Conservation (phyloP, 2,888 invertebrate species). For the Tenthredo distinguenda region DNA sequence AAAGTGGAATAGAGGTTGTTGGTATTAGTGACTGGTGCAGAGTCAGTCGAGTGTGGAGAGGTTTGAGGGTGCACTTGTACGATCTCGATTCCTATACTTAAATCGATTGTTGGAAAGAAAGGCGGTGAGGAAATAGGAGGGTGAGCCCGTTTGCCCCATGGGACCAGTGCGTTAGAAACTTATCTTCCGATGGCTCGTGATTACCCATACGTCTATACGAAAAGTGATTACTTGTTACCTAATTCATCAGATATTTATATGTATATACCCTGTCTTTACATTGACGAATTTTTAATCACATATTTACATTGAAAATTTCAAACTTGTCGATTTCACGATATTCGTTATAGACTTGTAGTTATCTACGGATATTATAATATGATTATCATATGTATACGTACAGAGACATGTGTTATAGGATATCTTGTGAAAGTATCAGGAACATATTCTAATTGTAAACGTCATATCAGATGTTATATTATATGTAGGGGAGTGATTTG, state of each 20-base stretch:
- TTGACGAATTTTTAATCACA: no score
- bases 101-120: conserved; percentile 20
- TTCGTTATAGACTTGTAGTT: no score
- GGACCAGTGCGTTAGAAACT: conserved; percentile 30
- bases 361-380: no score
- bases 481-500: not conserved
- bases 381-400: no score
- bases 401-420: no score
- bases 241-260: not conserved
- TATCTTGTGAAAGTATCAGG: not conserved
- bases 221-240: conserved; percentile 39
- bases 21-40: not conserved
- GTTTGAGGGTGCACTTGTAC: conserved; percentile 35
- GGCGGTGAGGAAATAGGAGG: not conserved
- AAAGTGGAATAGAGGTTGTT: not conserved
- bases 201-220: conserved; percentile 39
- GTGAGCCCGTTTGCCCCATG: conserved; percentile 26
- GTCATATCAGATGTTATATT: not conserved
- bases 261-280: not conserved
- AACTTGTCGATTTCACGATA: no score
- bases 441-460: not conserved
- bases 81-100: conserved; percentile 28
- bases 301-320: no score
- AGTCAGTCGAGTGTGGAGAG: not conserved
- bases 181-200: conserved; percentile 44